Evolutionary conservation across 2,113 vertebrate genomes (phyloP).

Genomic region (Leptobrachium ailaonicum): DNA sequence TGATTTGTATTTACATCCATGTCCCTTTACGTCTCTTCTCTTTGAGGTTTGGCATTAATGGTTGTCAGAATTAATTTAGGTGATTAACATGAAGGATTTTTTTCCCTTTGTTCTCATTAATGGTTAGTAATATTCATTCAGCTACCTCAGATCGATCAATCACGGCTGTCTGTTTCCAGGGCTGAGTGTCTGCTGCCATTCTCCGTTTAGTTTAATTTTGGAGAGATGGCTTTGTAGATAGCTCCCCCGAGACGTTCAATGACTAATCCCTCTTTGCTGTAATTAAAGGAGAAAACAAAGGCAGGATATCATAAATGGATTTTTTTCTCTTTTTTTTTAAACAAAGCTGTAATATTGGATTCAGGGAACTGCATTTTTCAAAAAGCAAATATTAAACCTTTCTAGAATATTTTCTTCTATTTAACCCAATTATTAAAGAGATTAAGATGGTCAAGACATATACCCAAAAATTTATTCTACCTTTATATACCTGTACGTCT

Average conservation of each 20-base stretch:
- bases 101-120: constrained; percentile 47
- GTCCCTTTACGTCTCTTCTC: constrained; percentile 28
- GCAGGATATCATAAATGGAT: constrained; percentile 83
- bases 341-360: constrained; percentile 81
- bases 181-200: constrained; percentile 63
- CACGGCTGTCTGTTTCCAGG: constrained; percentile 55
- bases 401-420: background rate
- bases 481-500: too few relatives aligned
- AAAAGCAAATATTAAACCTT: constrained; percentile 68
- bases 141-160: constrained; percentile 60
- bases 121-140: constrained; percentile 53
- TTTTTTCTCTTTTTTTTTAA: constrained; percentile 72
- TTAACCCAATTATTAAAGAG: background rate
- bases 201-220: constrained; percentile 72
- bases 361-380: constrained; percentile 75
- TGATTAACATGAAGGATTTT: constrained; percentile 54
- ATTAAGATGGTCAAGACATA: too few relatives aligned
- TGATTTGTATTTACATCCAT: constrained; percentile 28
- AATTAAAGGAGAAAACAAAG: constrained; percentile 81
- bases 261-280: constrained; percentile 89
- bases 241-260: constrained; percentile 67
- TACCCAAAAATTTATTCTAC: too few relatives aligned
- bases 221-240: constrained; percentile 70
- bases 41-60: constrained; percentile 33
- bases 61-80: constrained; percentile 43